A percentile compares a stretch with the other conserved stretches of the same genome.
These are phyloP conservation scores for Sesamia nonagrioides DNA, from an alignment of 1,140 invertebrate species.

Conservation along the genomic window DNA sequence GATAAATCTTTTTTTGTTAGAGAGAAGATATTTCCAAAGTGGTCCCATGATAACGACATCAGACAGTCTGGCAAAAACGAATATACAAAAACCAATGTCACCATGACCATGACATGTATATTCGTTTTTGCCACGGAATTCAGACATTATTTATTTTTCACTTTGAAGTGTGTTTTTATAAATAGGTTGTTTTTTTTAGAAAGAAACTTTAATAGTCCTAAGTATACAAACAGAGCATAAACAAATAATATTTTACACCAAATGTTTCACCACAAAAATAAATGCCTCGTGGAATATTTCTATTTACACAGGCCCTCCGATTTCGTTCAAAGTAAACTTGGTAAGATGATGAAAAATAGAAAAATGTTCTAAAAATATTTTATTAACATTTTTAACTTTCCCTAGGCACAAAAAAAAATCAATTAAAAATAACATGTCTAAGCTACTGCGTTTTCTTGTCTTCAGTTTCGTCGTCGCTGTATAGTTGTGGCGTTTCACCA, in stretches of 20 bases:
- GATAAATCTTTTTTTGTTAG: no score
- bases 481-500: conserved; percentile 75
- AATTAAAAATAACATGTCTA: conserved; percentile 25
- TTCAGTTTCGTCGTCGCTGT: conserved; percentile 75
- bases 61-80: no score
- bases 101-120: no score
- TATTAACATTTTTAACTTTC: conserved; percentile 44
- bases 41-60: no score
- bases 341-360: background rate
- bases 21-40: no score
- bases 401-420: conserved; percentile 30
- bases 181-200: no score
- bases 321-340: conserved; percentile 10
- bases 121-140: no score
- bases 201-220: conserved; percentile 5
- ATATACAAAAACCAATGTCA: no score
- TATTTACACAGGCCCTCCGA: conserved; percentile 1
- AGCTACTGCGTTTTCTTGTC: conserved; percentile 77
- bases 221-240: background rate
- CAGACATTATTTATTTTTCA: no score
- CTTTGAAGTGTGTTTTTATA: no score
- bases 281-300: background rate
- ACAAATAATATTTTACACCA: conserved; percentile 21
- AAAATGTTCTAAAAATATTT: conserved; percentile 40
- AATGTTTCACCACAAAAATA: background rate